phyloP scores from a whole-genome alignment of 92 coral and sea anemone genomes.

The Isaurus tuberculatus region DNA sequence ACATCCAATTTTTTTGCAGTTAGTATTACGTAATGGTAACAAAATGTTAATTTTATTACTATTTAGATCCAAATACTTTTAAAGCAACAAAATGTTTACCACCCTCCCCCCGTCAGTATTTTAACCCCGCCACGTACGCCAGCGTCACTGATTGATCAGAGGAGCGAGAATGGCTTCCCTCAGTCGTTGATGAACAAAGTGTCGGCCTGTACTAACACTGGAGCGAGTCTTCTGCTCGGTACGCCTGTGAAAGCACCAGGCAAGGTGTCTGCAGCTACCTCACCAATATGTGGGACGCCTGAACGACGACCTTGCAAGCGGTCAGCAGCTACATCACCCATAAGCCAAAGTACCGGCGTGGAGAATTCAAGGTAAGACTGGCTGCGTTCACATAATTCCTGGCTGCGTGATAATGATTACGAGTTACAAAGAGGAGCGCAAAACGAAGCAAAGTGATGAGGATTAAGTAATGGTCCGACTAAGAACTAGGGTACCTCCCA shows the following conservation, averaged over 20 bases:
- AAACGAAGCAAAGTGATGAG: too few species aligned
- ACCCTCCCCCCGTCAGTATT: slow-evolving; percentile 43
- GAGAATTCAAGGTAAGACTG: slow-evolving; percentile 26
- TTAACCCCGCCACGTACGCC: slow-evolving; percentile 83
- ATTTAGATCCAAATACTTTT: slow-evolving; percentile 69
- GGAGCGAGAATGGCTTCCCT: background rate
- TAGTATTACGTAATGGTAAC: background rate
- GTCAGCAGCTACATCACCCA: slow-evolving; percentile 81
- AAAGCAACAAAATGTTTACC: slow-evolving; percentile 65
- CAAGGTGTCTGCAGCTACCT: slow-evolving; percentile 72
- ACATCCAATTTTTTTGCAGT: too few species aligned
- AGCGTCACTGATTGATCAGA: slow-evolving; percentile 10
- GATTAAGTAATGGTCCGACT: too few species aligned
- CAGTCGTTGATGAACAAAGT: slow-evolving; percentile 48
- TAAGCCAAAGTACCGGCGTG: slow-evolving; percentile 11
- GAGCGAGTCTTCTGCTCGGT: slow-evolving; percentile 77
- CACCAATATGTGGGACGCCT: slow-evolving; percentile 65
- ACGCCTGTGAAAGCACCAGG: slow-evolving; percentile 63
- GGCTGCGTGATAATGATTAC: background rate
- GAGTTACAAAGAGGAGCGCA: too few species aligned
- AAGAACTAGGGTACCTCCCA: too few species aligned
- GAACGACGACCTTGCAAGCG: slow-evolving; percentile 42
- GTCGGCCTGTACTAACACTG: slow-evolving; percentile 84
- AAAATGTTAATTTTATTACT: background rate
- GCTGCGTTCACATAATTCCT: background rate